Base-by-base conservation (phyloP, 1,140 invertebrate genomes). In the Cyclargus thomasi region DNA sequence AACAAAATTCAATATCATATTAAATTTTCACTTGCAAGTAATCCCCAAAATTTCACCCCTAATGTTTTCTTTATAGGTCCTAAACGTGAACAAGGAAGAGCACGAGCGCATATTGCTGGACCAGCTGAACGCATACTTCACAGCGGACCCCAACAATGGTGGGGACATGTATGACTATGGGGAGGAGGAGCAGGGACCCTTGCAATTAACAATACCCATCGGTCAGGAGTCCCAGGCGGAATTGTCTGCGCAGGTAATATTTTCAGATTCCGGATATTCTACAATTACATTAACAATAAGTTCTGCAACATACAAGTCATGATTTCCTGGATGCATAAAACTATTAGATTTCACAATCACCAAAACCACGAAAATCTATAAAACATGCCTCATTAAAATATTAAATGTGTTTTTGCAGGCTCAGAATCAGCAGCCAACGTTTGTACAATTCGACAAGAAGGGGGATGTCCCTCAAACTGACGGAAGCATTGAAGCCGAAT, bases 191-290 rank as follows among this genome's bases (percentile, higher is more conserved):
- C 79, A 78, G 0, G 87, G 87, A 16, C 87, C 87, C 1, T 65
- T 85, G 39, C 87, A 88, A 71, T 75, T 90, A 10, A 82, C 85
- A 16, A 83, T 90, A 71, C 85, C 87, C 7, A 86, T 90, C 23
- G 84, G 83, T 16, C 70, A 80, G 53, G 85, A 86, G 66, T 79
- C 82, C 1, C 82, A 81, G 71, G 81, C 78, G 20, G 84, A 86
- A 73, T 81, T 80, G 70, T 77, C 74, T 68, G 75, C 74, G 68
- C 82, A 86, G 82, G 86, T 88, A 75, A 29, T 17, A 47, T n/a
- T n/a, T n/a, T n/a, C n/a, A n/a, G n/a, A n/a, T n/a, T n/a, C n/a
- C n/a, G n/a, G n/a, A n/a, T n/a, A n/a, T n/a, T n/a, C n/a, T n/a
- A n/a, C n/a, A n/a, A n/a, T n/a, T n/a, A n/a, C n/a, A n/a, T n/a